Percentiles rank a stretch among this genome's conserved stretches.
phyloP scores from a whole-genome alignment of 2,888 invertebrate genomes.

The Zele albiditarsus region DNA sequence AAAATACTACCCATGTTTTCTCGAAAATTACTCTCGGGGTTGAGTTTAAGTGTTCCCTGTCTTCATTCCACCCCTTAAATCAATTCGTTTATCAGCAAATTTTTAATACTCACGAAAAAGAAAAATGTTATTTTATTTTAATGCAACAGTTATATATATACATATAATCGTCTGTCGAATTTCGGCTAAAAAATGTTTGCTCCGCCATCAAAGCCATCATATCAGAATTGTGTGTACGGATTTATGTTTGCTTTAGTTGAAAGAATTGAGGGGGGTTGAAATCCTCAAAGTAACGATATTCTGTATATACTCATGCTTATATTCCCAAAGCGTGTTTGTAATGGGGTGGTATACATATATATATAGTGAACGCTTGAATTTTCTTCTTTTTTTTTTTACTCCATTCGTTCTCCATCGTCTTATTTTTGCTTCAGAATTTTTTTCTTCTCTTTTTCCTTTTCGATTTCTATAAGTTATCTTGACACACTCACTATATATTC shows the following conservation, averaged over 20 bases:
- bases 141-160: not conserved
- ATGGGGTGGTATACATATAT: not conserved
- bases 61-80: not conserved
- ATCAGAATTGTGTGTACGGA: constrained; percentile 52
- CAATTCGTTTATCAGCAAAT: too few relatives aligned
- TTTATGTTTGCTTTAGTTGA: constrained; percentile 56
- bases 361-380: constrained; percentile 37
- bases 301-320: constrained; percentile 42
- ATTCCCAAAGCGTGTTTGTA: constrained; percentile 4
- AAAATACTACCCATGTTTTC: too few relatives aligned
- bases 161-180: constrained; percentile 40
- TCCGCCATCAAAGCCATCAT: constrained; percentile 57
- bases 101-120: not conserved
- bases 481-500: constrained; percentile 11
- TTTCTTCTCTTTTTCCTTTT: constrained; percentile 29
- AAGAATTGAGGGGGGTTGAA: constrained; percentile 54
- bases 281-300: constrained; percentile 63
- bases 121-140: not conserved
- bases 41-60: too few relatives aligned
- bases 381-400: constrained; percentile 34
- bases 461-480: constrained; percentile 25
- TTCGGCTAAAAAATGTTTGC: constrained; percentile 56
- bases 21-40: too few relatives aligned
- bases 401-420: constrained; percentile 29
- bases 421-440: constrained; percentile 7